These are phyloP conservation scores for Eudorcas thomsonii DNA, from an alignment of 2,113 vertebrate species.

Conservation along the genomic window DNA sequence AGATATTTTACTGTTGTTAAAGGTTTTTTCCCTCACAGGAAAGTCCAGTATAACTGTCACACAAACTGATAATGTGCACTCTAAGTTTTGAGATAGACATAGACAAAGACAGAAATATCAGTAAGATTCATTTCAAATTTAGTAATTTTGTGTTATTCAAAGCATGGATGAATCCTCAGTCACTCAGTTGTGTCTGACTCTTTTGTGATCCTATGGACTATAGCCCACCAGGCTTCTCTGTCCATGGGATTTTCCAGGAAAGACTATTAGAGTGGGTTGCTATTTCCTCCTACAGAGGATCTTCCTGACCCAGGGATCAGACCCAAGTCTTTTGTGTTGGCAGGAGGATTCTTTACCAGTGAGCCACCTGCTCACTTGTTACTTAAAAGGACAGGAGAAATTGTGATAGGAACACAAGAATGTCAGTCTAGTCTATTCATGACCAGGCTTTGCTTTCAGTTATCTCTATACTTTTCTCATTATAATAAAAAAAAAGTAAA, in stretches of 20 bases:
- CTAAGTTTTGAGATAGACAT: neutral
- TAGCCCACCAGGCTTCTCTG: neutral
- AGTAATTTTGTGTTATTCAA: conserved; percentile 36
- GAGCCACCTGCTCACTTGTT: neutral
- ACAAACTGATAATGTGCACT: neutral
- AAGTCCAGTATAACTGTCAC: neutral
- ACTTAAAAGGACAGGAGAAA: neutral
- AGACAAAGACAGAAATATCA: neutral
- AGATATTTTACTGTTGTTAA: neutral
- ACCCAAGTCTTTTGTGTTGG: neutral
- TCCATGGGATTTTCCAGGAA: neutral
- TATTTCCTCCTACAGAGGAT: neutral
- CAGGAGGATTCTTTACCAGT: neutral
- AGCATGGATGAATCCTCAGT: neutral
- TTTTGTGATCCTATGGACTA: neutral
- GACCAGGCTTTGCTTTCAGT: neutral
- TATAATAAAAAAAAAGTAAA: neutral
- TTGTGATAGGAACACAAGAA: neutral
- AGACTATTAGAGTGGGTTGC: neutral
- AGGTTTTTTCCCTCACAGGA: neutral
- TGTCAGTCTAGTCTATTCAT: neutral
- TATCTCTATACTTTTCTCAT: neutral
- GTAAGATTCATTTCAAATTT: conserved; percentile 28
- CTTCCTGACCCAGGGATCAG: neutral
- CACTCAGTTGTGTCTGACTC: neutral